phyloP scores from a whole-genome alignment of 1,140 invertebrate genomes.

The Rhagoletis pomonella region DNA sequence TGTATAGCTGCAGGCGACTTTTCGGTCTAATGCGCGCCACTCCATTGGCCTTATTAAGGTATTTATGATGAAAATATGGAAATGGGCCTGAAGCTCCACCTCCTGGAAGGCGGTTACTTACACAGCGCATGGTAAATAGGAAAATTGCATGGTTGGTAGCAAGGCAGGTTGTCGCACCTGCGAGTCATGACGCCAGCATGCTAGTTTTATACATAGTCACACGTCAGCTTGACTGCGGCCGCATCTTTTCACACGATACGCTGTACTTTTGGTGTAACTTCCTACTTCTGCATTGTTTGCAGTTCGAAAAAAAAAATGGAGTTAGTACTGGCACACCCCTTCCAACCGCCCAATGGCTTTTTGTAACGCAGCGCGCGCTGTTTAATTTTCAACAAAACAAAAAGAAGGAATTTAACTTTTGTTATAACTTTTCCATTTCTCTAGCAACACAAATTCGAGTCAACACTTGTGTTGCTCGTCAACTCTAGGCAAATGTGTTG shows the following conservation, averaged over 20 bases:
- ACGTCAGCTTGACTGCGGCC: neutral
- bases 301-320: slow-evolving; percentile 28
- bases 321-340: neutral
- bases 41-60: slow-evolving; percentile 38
- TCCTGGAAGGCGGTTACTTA: neutral
- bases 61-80: slow-evolving; percentile 43
- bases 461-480: neutral
- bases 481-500: neutral
- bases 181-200: slow-evolving; percentile 28
- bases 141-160: slow-evolving; percentile 7
- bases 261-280: slow-evolving; percentile 11
- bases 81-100: slow-evolving; percentile 6
- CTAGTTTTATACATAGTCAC: too few relatives aligned
- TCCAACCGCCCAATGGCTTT: neutral
- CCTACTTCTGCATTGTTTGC: neutral
- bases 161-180: neutral
- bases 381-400: neutral
- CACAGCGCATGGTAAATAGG: neutral
- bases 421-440: neutral
- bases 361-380: neutral
- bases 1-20: neutral
- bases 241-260: slow-evolving; percentile 10
- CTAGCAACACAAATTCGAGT: neutral
- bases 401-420: neutral
- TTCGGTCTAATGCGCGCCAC: slow-evolving; percentile 20